phyloP scores from a whole-genome alignment of 2,797 vertebrate species.

The Falco novaeseelandiae region DNA sequence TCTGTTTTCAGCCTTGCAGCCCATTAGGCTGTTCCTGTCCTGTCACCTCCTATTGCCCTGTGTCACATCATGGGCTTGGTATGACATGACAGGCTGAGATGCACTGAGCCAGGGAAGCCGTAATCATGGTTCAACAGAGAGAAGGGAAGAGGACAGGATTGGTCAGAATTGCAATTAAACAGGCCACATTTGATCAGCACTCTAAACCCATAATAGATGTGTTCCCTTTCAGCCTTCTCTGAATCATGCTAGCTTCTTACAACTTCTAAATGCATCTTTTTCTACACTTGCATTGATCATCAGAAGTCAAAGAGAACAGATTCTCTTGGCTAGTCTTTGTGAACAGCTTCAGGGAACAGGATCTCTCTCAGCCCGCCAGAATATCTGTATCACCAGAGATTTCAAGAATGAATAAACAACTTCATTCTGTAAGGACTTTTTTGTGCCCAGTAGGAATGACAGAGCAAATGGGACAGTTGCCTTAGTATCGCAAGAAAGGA shows the following conservation, averaged over 20 bases:
- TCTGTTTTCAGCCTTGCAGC: background rate
- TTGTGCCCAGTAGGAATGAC: background rate
- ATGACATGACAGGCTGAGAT: background rate
- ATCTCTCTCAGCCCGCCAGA: background rate
- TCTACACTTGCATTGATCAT: background rate
- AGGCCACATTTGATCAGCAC: background rate
- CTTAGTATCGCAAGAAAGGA: background rate
- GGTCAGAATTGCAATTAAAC: background rate
- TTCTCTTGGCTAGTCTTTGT: rapidly evolving
- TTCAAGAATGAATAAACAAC: background rate
- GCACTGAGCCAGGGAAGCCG: background rate
- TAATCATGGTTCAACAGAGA: background rate
- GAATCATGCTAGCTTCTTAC: background rate
- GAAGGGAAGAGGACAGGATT: background rate
- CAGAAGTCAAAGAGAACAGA: background rate
- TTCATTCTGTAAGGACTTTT: background rate
- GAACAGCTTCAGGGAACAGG: background rate
- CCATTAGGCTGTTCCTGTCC: constrained; percentile 14
- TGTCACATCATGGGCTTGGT: background rate
- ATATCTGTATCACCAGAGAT: background rate
- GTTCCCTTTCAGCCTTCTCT: background rate
- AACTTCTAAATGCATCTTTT: background rate
- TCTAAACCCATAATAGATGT: background rate
- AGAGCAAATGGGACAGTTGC: background rate
- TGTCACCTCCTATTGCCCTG: constrained; percentile 10